Percentiles rank a stretch among this genome's conserved stretches.
Evolutionary conservation across 2,113 vertebrate genomes (phyloP).

Genomic region (Muntiacus muntjak): DNA sequence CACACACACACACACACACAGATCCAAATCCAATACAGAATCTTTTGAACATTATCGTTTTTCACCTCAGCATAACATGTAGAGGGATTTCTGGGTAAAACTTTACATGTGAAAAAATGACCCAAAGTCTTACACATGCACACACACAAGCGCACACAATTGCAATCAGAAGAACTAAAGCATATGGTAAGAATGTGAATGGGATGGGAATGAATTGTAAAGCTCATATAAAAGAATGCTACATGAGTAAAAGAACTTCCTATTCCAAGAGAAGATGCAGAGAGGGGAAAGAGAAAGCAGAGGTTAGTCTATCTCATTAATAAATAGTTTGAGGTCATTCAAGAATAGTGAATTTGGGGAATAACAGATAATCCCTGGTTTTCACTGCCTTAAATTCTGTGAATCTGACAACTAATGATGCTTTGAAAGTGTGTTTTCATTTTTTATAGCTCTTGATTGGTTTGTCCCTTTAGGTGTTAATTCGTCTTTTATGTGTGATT

Average conservation of each 20-base stretch:
- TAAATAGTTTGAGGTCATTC: constrained; percentile 33
- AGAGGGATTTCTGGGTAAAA: constrained; percentile 53
- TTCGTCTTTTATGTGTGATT: background rate
- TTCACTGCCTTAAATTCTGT: background rate
- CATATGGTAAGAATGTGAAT: background rate
- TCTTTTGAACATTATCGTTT: constrained; percentile 48
- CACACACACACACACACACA: background rate
- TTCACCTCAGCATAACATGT: constrained; percentile 20
- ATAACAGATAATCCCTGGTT: background rate
- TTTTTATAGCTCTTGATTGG: background rate
- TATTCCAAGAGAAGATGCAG: background rate
- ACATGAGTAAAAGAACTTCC: constrained; percentile 20
- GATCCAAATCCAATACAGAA: constrained; percentile 44
- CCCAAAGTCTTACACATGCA: background rate
- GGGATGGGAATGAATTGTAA: background rate
- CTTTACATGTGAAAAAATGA: constrained; percentile 29
- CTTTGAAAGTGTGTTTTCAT: background rate
- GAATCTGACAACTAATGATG: background rate
- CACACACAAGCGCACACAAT: background rate
- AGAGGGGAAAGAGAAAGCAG: background rate
- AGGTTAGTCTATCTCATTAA: background rate
- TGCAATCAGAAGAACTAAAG: constrained; percentile 31
- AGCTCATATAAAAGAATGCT: constrained; percentile 46
- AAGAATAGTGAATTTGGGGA: background rate
- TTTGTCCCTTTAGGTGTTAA: background rate